phyloP scores from a whole-genome alignment of 2,888 invertebrate genomes.

The Mesochorus sp. region DNA sequence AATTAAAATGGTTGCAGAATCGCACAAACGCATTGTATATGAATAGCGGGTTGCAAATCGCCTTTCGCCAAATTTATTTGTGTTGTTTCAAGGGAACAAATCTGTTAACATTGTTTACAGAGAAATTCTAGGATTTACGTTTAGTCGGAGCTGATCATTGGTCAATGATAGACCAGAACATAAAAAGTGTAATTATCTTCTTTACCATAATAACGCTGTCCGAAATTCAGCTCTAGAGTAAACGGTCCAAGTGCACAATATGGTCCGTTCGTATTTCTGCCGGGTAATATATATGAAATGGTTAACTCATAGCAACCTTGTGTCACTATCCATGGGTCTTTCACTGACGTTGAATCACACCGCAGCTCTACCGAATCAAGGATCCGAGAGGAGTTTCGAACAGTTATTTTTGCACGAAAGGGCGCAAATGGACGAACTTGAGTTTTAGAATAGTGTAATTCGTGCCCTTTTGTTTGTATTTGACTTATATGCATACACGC shows the following conservation, averaged over 20 bases:
- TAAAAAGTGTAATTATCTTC: slow-evolving; percentile 42
- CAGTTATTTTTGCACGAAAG: background rate
- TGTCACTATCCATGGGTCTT: slow-evolving; percentile 6
- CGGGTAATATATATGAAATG: background rate
- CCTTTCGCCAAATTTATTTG: too few species aligned
- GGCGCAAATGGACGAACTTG: slow-evolving; percentile 10
- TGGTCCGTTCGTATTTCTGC: slow-evolving; percentile 22
- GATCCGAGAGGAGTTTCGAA: slow-evolving; percentile 41
- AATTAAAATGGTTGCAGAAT: too few species aligned
- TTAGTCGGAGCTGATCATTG: too few species aligned
- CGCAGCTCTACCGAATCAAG: slow-evolving; percentile 37
- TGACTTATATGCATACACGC: background rate
- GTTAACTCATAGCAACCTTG: slow-evolving; percentile 31
- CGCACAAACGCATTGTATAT: too few species aligned
- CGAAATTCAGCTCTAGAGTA: background rate
- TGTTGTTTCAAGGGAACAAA: too few species aligned
- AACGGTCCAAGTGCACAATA: slow-evolving; percentile 8
- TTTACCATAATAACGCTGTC: background rate
- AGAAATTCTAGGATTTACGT: too few species aligned
- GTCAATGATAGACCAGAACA: too few species aligned
- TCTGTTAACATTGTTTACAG: too few species aligned
- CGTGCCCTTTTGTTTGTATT: background rate
- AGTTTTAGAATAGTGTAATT: background rate
- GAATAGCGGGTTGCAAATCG: too few species aligned
- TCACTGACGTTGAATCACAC: slow-evolving; percentile 27